Base-by-base conservation (phyloP, 2,888 invertebrate species). In the Machimus rusticus region DNA sequence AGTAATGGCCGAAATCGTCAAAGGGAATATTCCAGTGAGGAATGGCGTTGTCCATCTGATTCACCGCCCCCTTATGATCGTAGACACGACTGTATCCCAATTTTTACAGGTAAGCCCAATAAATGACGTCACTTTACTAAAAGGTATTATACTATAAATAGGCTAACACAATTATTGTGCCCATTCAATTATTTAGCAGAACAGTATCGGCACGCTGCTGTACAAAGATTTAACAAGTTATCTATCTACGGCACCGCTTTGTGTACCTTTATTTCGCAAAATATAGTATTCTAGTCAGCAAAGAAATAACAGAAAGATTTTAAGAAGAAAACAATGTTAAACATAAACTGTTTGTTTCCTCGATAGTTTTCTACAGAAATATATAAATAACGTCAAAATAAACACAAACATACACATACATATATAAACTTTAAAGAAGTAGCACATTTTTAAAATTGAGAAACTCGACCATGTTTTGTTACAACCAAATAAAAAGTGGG, bases 31-130 rank as follows among this genome's bases (percentile, higher is more conserved):
- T 89, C 98, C 98, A 0, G 97, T 98, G 39, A 95, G 95, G 91
- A 98, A 98, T 91, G 98, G 98, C 46, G 98, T 98, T 0, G 96
- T 98, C 5, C 98, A 99, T 93, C 95, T 99, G 89, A 98, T 98
- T 90, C 96, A 97, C 90, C 95, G 97, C 89, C 98, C 98, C 0
- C 94, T 98, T 19, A 97, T 98, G 96, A 96, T 98, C 88, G 97
- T 98, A 85, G 98, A 98, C 91, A 96, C 96, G n/a, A 96, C 96
- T 4, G 96, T 98, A 89, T 95, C 95, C 89, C 96, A 98, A 92
- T 97, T 98, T 91, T 94, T 98, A 88, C 95, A 96, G 96, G 98
- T 98, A 94, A 94, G 94, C 31, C 14, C 5, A 86, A 16, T 28
- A 39, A 28, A 66, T 43, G 1, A 23, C 14, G 3, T 19, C 16